phyloP scores from a whole-genome alignment of 2,797 vertebrate species.

The Pseudochaenichthys georgianus region DNA sequence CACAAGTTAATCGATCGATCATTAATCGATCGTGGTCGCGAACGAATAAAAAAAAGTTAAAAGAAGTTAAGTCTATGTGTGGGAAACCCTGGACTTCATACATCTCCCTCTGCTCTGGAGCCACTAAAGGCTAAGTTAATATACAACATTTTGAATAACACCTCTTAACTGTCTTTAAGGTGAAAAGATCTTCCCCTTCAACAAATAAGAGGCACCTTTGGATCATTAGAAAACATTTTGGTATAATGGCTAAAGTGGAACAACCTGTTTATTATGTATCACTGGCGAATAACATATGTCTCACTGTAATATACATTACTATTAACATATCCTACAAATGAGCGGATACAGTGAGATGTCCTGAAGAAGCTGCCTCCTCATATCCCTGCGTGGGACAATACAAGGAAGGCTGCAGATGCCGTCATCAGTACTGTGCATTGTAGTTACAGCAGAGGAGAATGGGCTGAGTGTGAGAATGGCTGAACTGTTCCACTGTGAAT shows the following conservation, averaged over 20 bases:
- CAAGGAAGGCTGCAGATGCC: constrained; percentile 71
- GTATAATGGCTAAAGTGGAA: not conserved
- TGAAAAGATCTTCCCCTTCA: not conserved
- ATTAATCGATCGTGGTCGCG: too few species aligned
- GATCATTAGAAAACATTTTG: not conserved
- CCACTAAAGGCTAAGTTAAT: too few species aligned
- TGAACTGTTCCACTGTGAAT: constrained; percentile 64
- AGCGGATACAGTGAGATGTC: not conserved
- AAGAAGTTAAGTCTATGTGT: too few species aligned
- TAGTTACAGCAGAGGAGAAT: constrained; percentile 62
- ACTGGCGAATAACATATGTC: not conserved
- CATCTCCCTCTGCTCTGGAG: too few species aligned
- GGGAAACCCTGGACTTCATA: too few species aligned
- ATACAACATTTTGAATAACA: too few species aligned
- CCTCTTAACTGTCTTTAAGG: not conserved
- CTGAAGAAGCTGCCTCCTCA: constrained; percentile 59
- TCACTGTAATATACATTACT: not conserved
- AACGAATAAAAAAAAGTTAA: too few species aligned
- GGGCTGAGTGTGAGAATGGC: constrained; percentile 61
- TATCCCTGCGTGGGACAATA: constrained; percentile 70
- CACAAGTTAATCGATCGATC: too few species aligned
- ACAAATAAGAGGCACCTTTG: not conserved
- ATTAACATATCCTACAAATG: not conserved
- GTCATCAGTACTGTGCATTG: constrained; percentile 75
- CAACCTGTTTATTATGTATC: not conserved